Conservation (phyloP, 2,797 vertebrate species). For the Rhodeus uyekii region DNA sequence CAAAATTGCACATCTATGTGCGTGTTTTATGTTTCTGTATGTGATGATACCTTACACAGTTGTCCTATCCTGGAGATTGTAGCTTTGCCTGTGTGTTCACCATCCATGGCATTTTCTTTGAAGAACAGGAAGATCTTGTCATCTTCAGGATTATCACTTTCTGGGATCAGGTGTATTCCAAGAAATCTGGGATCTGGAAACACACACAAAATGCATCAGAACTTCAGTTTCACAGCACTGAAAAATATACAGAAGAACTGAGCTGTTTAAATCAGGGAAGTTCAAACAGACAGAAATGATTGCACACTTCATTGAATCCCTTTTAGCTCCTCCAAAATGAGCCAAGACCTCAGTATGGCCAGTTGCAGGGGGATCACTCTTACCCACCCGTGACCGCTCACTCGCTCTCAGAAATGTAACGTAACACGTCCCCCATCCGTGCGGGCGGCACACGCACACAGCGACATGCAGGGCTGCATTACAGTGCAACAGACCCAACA, state of each 20-base stretch:
- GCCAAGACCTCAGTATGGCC: slow-evolving; percentile 41
- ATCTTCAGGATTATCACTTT: slow-evolving; percentile 97
- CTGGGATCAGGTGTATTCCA: slow-evolving; percentile 89
- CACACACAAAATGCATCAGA: slow-evolving; percentile 10
- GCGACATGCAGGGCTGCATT: slow-evolving; percentile 40
- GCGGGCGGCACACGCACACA: slow-evolving; percentile 17
- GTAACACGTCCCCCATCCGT: slow-evolving; percentile 27
- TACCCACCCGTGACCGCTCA: slow-evolving; percentile 8
- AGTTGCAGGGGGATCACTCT: slow-evolving; percentile 10
- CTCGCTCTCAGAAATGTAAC: slow-evolving; percentile 24
- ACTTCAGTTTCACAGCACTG: neutral
- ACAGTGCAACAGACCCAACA: slow-evolving; percentile 31
- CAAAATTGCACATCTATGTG: neutral
- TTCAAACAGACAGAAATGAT: slow-evolving; percentile 70
- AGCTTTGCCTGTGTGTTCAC: slow-evolving; percentile 94
- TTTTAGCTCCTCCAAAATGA: slow-evolving; percentile 52
- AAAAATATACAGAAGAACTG: neutral
- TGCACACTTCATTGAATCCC: slow-evolving; percentile 64
- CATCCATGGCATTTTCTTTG: slow-evolving; percentile 96
- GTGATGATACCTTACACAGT: slow-evolving; percentile 90
- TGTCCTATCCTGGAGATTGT: slow-evolving; percentile 96
- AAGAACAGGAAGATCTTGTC: slow-evolving; percentile 99
- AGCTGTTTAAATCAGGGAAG: slow-evolving; percentile 27
- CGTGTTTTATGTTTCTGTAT: slow-evolving; percentile 17
- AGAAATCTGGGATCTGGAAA: slow-evolving; percentile 91